phyloP scores from a whole-genome alignment of 2,113 vertebrate genomes.

The Ptilonorhynchus violaceus region DNA sequence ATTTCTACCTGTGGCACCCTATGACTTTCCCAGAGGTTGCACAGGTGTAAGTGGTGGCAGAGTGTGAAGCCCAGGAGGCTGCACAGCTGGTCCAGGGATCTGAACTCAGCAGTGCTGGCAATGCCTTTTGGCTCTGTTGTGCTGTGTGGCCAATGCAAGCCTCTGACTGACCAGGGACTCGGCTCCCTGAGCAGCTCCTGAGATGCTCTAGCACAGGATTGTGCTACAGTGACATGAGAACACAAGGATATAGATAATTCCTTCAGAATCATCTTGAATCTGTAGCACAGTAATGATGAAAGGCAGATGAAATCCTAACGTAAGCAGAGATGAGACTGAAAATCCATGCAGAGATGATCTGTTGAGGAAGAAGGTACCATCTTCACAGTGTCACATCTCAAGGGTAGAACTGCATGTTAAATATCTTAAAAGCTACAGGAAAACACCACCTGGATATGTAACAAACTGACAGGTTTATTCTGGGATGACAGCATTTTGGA shows the following conservation, averaged over 20 bases:
- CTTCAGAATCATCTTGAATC: background rate
- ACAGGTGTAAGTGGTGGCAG: background rate
- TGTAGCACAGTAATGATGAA: background rate
- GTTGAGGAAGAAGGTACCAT: conserved; percentile 6
- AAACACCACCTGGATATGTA: conserved; percentile 43
- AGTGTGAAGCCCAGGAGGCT: background rate
- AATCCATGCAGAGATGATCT: conserved; percentile 45
- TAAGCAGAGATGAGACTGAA: conserved; percentile 14
- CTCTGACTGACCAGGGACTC: background rate
- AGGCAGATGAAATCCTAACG: background rate
- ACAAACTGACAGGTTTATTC: conserved; percentile 37
- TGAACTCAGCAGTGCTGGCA: background rate
- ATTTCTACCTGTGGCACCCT: background rate
- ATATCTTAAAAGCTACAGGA: conserved; percentile 21
- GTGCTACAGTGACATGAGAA: background rate
- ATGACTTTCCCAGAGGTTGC: background rate
- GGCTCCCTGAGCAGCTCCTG: background rate
- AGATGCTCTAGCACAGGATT: background rate
- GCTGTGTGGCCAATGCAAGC: background rate
- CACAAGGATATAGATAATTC: background rate
- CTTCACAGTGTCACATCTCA: background rate
- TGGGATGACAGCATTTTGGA: conserved; percentile 28
- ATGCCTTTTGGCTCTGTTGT: background rate
- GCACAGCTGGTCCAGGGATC: background rate
- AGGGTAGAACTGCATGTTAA: background rate